Percentiles rank a stretch among this genome's conserved stretches.
Conservation (phyloP, 1,140 invertebrate species). For the Cydia splendana region DNA sequence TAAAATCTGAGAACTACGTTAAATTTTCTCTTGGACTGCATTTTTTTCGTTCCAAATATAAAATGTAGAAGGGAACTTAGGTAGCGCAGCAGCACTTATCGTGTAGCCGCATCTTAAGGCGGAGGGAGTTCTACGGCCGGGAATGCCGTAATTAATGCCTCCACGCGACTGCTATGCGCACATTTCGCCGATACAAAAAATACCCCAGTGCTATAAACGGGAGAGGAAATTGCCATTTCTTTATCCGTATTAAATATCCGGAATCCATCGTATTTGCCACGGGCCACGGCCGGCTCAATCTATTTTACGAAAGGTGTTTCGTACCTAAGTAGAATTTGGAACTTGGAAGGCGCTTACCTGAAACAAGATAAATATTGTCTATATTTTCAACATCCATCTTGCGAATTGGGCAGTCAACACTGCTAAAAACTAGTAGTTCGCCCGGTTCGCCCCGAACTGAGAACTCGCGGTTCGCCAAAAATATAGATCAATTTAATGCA, state of each 20-base stretch:
- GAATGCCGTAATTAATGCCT: conserved; percentile 33
- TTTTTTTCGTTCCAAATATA: not conserved
- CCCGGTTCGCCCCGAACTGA: too few species aligned
- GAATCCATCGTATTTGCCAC: conserved; percentile 31
- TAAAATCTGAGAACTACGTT: too few species aligned
- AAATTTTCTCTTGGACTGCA: too few species aligned
- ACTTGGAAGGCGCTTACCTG: not conserved
- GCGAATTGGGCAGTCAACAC: too few species aligned
- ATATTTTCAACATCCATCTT: too few species aligned
- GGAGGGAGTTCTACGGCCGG: conserved; percentile 23
- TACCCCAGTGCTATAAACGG: conserved; percentile 29
- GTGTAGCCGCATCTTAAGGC: conserved; percentile 18
- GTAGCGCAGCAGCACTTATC: not conserved
- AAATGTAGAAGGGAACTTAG: not conserved
- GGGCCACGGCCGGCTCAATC: conserved; percentile 25
- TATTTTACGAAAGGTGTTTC: conserved; percentile 14
- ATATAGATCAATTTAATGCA: too few species aligned
- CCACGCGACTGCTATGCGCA: conserved; percentile 31
- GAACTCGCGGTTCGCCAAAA: too few species aligned
- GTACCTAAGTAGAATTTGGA: not conserved
- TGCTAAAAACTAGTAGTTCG: too few species aligned
- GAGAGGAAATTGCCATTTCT: conserved; percentile 33
- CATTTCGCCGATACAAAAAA: conserved; percentile 33
- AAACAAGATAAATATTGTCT: not conserved
- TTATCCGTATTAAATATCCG: conserved; percentile 32